Percentiles rank a stretch among this genome's conserved stretches.
Conservation (phyloP, 2,888 invertebrate species). For the Daptonema setosum region DNA sequence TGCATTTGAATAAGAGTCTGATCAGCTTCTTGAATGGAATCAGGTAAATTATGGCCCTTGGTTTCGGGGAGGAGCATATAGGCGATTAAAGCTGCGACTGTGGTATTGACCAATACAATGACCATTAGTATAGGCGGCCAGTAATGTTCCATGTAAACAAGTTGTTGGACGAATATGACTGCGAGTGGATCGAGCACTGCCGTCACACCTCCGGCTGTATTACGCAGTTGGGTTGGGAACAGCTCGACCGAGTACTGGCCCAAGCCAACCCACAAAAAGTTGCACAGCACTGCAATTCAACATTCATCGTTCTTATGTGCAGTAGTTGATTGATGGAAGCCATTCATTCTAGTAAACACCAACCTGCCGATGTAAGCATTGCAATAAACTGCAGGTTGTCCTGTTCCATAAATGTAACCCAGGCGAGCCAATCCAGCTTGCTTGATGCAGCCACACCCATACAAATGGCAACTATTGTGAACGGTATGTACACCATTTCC, state of each 20-base stretch:
- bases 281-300: slow-evolving; percentile 1
- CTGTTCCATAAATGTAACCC: neutral
- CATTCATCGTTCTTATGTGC: too few relatives aligned
- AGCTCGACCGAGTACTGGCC: slow-evolving; percentile 8
- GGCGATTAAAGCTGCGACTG: neutral
- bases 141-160: neutral
- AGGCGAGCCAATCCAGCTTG: too few relatives aligned
- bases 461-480: neutral
- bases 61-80: slow-evolving; percentile 4
- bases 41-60: slow-evolving; percentile 4
- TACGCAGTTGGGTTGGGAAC: slow-evolving; percentile 6
- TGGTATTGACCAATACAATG: neutral
- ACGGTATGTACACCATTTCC: neutral
- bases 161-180: neutral
- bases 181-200: neutral
- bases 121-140: slow-evolving; percentile 1
- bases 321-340: too few relatives aligned
- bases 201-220: slow-evolving; percentile 1
- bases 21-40: neutral
- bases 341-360: too few relatives aligned
- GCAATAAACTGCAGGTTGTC: neutral
- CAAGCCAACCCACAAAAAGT: slow-evolving; percentile 4
- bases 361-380: neutral
- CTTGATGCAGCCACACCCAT: too few relatives aligned
- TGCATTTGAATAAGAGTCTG: neutral